A percentile compares a stretch with the other conserved stretches of the same genome.
These are phyloP conservation scores for Agrotis puta DNA, from an alignment of 2,888 invertebrate genomes.

Conservation along the genomic window DNA sequence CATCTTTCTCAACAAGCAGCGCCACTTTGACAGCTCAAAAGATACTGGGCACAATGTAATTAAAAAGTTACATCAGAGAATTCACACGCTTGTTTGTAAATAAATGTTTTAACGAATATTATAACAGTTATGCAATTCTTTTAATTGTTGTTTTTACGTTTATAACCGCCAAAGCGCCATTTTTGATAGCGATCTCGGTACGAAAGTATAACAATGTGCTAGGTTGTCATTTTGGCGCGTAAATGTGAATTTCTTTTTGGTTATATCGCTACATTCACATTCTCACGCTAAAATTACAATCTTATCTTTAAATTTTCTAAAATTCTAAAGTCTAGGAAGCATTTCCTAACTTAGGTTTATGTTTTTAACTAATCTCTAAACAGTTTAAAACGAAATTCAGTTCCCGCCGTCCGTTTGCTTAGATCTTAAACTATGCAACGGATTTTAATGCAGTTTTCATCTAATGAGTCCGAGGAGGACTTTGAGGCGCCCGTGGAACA, in stretches of 20 bases:
- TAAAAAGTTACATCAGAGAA: constrained; percentile 49
- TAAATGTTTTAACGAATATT: constrained; percentile 51
- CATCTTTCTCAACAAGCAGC: constrained; percentile 14
- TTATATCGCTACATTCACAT: constrained; percentile 31
- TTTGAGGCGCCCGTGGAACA: no score
- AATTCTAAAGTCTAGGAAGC: not conserved
- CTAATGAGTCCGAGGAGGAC: no score
- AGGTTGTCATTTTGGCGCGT: constrained; percentile 42
- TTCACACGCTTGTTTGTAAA: constrained; percentile 63
- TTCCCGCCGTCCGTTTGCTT: no score
- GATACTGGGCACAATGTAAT: constrained; percentile 23
- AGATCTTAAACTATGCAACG: no score
- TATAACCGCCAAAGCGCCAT: constrained; percentile 22
- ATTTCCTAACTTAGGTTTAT: not conserved
- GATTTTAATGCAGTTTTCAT: no score
- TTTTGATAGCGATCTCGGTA: constrained; percentile 47
- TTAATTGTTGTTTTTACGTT: constrained; percentile 49
- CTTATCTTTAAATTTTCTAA: constrained; percentile 28
- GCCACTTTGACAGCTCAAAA: constrained; percentile 16
- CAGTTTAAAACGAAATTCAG: no score
- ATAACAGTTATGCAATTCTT: constrained; percentile 45
- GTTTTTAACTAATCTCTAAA: no score
- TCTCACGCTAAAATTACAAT: constrained; percentile 42
- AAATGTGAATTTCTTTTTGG: constrained; percentile 43
- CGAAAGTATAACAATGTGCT: constrained; percentile 49